Evolutionary conservation across 2,113 vertebrate species (phyloP), one percentile per base, ranked within the genome.

Genomic region (Quiscalus mexicanus): DNA sequence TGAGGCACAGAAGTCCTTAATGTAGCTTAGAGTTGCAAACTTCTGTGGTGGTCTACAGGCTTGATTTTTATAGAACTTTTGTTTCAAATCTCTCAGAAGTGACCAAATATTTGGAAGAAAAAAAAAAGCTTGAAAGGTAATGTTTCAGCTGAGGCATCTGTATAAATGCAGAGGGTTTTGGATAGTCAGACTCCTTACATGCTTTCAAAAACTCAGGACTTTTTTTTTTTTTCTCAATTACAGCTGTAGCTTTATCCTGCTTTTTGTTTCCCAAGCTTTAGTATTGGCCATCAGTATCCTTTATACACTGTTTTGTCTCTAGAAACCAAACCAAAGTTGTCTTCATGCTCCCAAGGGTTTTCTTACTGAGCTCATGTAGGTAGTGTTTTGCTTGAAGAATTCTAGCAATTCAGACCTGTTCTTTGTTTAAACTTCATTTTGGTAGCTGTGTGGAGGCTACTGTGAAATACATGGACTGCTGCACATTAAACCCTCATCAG

Each of bases 301-400:
- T 80, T 33, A 68, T 39, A 39, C 28, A 53, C 47, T 59, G 33
- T 69, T 83, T 70, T 75, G 28, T 86, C 94, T 93, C 69, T 58
- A 84, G 67, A 93, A 96, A 81, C 47, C 87, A 93, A 90, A 93
- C 95, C 94, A 95, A 95, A 97, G 91, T 84, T 95, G 55, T 88
- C 47, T 86, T 77, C 17, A 6, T 65, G 78, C 78, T 94, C 73
- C 67, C 35, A 73, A 76, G 28, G 3, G 6, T 89, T 94, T 74
- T 84, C 50, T 59, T 82, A 49, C 28, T 68, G 67, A 94, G 39
- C n/a, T 92, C 39, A 47, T 15, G 30, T 28, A 77, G 11, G 9
- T 49, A n/a, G 19, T 63, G 28, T 81, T 90, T 80, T 75, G 60
- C 64, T 93, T 60, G 33, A 31, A 52, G 56, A 82, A 37, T 65